Evolutionary conservation across 23 tunicate species (phyloP).

Genomic region (Diplosoma virens): DNA sequence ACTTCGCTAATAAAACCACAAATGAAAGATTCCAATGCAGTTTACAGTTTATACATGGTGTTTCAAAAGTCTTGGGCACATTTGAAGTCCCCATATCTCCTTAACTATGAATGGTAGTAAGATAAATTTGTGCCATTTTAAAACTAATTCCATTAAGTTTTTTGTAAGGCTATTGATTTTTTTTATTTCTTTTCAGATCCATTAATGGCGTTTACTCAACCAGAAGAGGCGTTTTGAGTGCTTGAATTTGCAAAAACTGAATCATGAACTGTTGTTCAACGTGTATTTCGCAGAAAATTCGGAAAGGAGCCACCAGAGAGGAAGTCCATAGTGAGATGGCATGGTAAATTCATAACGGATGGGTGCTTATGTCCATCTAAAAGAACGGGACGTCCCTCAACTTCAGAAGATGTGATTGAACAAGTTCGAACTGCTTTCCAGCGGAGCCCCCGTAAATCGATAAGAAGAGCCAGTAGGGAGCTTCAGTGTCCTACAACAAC

Average conservation of each 20-base stretch:
- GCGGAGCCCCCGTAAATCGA: no score
- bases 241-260: no score
- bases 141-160: constrained; percentile 17
- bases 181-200: no score
- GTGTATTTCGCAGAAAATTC: constrained; percentile 14
- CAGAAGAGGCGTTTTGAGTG: constrained; percentile 11
- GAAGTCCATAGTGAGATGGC: constrained; percentile 7
- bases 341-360: no score
- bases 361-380: constrained; percentile 9
- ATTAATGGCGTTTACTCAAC: constrained; percentile 16
- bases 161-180: constrained; percentile 19
- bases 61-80: constrained; percentile 31
- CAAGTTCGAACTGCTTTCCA: no score
- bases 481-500: no score
- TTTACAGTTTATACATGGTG: no score
- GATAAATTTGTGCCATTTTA: constrained; percentile 14
- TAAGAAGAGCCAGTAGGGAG: no score
- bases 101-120: constrained; percentile 22
- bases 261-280: constrained; percentile 13
- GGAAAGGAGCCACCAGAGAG: constrained; percentile 11
- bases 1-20: no score
- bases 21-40: no score
- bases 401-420: constrained; percentile 18
- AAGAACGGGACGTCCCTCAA: constrained; percentile 5
- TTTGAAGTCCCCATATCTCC: constrained; percentile 26